Percentiles rank a stretch among this genome's conserved stretches.
Evolutionary conservation across 2,888 invertebrate species (phyloP).

Genomic region (Diabrotica balteata): DNA sequence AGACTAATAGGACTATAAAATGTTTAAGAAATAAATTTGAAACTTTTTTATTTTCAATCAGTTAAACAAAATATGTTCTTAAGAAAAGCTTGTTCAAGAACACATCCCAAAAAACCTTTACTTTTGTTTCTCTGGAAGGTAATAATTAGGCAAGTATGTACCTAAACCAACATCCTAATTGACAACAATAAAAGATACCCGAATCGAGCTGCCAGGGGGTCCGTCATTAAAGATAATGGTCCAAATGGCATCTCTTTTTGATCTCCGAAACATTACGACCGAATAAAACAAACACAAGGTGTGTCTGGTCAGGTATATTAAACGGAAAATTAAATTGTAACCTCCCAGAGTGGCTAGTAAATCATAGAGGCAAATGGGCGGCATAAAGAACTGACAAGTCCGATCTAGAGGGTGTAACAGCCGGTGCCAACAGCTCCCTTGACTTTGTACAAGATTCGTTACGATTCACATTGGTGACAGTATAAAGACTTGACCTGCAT

Average conservation of each 20-base stretch:
- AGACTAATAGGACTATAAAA: too few species aligned
- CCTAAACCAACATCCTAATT: too few species aligned
- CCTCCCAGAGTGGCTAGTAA: constrained; percentile 52
- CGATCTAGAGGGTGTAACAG: constrained; percentile 37
- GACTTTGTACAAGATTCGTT: too few species aligned
- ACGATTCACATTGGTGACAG: too few species aligned
- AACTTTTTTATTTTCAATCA: too few species aligned
- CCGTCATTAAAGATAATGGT: constrained; percentile 1
- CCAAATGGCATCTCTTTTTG: constrained; percentile 12
- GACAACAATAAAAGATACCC: not conserved
- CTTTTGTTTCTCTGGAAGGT: too few species aligned
- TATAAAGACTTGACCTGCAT: too few species aligned
- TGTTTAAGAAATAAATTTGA: too few species aligned
- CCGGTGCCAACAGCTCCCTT: constrained; percentile 45
- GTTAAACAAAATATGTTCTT: too few species aligned
- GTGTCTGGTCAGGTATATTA: constrained; percentile 49
- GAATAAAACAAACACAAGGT: constrained; percentile 36
- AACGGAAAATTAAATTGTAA: constrained; percentile 54
- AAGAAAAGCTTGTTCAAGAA: too few species aligned
- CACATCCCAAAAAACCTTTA: too few species aligned
- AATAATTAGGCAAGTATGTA: too few species aligned
- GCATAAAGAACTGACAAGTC: constrained; percentile 29
- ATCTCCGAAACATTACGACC: constrained; percentile 29
- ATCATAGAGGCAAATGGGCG: constrained; percentile 53
- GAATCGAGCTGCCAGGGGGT: not conserved